These are phyloP conservation scores for Timema cristinae DNA, from an alignment of 2,888 invertebrate genomes.

Conservation along the genomic window DNA sequence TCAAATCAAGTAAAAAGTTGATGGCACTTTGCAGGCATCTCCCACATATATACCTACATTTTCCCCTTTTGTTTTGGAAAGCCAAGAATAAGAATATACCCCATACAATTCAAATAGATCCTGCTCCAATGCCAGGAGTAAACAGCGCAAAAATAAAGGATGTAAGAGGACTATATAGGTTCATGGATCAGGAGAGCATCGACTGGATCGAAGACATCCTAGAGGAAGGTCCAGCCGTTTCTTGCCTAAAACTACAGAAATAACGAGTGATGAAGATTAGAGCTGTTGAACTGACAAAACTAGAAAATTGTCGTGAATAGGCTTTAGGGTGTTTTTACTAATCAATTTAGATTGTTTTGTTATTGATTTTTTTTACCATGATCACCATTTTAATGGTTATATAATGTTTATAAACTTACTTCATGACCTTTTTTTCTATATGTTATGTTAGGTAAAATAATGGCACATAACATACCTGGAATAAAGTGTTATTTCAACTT, in stretches of 20 bases:
- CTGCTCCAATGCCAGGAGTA: conserved; percentile 10
- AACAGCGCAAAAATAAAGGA: neutral
- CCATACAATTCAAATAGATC: conserved; percentile 5
- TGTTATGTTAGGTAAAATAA: neutral
- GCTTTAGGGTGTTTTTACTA: neutral
- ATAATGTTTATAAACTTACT: neutral
- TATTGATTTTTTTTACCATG: neutral
- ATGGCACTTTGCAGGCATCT: conserved; percentile 5
- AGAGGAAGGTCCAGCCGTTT: neutral
- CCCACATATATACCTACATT: too few species aligned
- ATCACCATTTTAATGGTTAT: neutral
- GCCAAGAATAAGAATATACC: neutral
- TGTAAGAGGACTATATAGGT: neutral
- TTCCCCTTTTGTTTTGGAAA: conserved; percentile 2
- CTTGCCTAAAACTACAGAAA: neutral
- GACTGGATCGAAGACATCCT: neutral
- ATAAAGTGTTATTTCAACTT: neutral
- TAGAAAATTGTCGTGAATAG: neutral
- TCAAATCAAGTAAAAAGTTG: neutral
- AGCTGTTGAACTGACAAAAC: neutral
- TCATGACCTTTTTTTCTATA: neutral
- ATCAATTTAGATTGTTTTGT: neutral
- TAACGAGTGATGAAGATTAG: neutral
- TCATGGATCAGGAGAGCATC: conserved; percentile 1
- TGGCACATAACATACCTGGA: neutral